Conservation (phyloP, 2,113 vertebrate species). For the Podocnemis expansa region DNA sequence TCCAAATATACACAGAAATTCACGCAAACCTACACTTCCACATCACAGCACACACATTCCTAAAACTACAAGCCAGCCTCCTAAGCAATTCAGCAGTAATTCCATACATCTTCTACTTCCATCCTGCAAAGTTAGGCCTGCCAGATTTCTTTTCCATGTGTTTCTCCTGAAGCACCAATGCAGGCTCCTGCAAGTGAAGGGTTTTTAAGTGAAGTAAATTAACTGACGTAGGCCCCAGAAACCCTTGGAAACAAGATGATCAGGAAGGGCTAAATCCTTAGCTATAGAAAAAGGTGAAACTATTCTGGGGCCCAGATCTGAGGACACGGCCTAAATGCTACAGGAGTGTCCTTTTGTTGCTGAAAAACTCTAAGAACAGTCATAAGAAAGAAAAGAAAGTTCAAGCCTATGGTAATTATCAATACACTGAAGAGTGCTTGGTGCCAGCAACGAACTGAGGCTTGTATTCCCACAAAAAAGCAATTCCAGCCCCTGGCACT, state of each 20-base stretch:
- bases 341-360: neutral
- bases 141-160: neutral
- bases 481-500: neutral
- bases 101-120: neutral
- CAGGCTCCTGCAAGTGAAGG: accelerated
- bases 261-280: neutral
- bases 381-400: neutral
- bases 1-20: accelerated
- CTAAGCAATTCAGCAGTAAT: neutral
- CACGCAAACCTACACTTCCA: accelerated
- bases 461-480: accelerated
- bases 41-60: accelerated
- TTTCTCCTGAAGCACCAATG: neutral
- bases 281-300: neutral
- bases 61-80: neutral
- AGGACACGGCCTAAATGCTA: neutral
- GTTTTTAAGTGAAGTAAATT: neutral
- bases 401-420: neutral
- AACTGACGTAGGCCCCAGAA: neutral
- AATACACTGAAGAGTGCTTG: neutral
- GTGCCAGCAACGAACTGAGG: neutral
- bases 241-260: neutral
- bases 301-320: neutral
- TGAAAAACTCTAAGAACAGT: neutral
- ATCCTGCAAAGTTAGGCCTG: neutral